These are phyloP conservation scores for Enteromius radiatus DNA, from an alignment of 2,797 vertebrate species.

Conservation along the genomic window DNA sequence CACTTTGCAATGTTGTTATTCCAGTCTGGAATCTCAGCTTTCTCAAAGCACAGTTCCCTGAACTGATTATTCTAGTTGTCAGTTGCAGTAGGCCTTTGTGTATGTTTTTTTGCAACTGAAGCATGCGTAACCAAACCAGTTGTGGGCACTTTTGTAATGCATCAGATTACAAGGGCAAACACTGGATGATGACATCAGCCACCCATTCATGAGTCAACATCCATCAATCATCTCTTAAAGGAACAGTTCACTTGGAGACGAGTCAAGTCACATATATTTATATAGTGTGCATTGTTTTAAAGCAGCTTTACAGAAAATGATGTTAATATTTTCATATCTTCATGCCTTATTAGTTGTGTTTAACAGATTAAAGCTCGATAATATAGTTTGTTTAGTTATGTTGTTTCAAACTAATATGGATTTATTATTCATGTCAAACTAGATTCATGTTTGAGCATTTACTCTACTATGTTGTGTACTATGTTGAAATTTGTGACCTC, in stretches of 20 bases:
- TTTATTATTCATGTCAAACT: background rate
- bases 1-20: conserved; percentile 11
- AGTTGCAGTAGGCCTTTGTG: conserved; percentile 1
- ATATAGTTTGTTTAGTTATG: background rate
- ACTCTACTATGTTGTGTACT: background rate
- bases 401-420: background rate
- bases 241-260: background rate
- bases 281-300: no score
- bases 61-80: conserved; percentile 16
- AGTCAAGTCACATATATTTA: background rate
- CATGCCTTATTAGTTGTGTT: background rate
- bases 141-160: background rate
- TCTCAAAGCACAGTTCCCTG: background rate
- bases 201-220: background rate
- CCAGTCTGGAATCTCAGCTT: background rate
- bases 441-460: background rate
- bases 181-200: background rate
- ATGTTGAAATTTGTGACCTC: background rate
- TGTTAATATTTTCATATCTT: background rate
- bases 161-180: background rate
- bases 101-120: background rate
- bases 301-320: background rate
- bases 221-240: background rate
- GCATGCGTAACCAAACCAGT: conserved; percentile 9
- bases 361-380: background rate